Conservation (phyloP, 2,797 vertebrate genomes). For the Centropyge bicolor region DNA sequence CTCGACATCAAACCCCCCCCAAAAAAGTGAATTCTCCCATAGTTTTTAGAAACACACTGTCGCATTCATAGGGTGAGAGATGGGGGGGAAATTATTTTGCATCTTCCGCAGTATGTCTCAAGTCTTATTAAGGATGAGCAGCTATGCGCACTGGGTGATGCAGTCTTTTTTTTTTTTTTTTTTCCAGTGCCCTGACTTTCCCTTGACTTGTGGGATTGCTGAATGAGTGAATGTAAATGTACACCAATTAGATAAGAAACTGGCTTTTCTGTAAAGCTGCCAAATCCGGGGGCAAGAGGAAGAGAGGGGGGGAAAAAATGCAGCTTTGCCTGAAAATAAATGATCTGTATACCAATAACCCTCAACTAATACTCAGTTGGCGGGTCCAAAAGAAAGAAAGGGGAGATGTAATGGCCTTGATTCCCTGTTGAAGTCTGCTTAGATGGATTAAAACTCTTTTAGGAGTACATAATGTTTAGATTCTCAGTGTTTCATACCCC, state of each 20-base stretch:
- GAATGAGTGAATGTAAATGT: slow-evolving; percentile 80
- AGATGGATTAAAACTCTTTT: slow-evolving; percentile 21
- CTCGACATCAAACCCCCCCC: slow-evolving; percentile 49
- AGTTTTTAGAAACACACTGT: slow-evolving; percentile 58
- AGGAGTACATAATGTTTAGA: neutral
- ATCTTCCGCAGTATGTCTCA: slow-evolving; percentile 74
- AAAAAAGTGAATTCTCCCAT: slow-evolving; percentile 48
- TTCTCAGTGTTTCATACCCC: slow-evolving; percentile 1
- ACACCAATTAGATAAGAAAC: slow-evolving; percentile 78
- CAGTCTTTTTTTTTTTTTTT: slow-evolving; percentile 57
- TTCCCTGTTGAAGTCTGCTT: slow-evolving; percentile 16
- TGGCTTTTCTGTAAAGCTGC: slow-evolving; percentile 73
- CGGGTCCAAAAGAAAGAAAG: slow-evolving; percentile 17
- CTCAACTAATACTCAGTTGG: slow-evolving; percentile 23
- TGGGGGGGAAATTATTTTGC: slow-evolving; percentile 50
- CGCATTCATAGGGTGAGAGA: slow-evolving; percentile 30
- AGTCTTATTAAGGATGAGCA: slow-evolving; percentile 78
- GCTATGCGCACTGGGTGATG: slow-evolving; percentile 67
- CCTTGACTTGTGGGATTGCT: slow-evolving; percentile 72
- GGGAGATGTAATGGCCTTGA: slow-evolving; percentile 28
- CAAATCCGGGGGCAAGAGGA: slow-evolving; percentile 56
- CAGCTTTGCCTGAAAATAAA: slow-evolving; percentile 64
- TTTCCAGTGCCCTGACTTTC: slow-evolving; percentile 59
- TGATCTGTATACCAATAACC: slow-evolving; percentile 64
- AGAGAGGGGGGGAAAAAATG: neutral